Base-by-base conservation (phyloP, 2,113 vertebrate genomes). In the Todiramphus chloris region DNA sequence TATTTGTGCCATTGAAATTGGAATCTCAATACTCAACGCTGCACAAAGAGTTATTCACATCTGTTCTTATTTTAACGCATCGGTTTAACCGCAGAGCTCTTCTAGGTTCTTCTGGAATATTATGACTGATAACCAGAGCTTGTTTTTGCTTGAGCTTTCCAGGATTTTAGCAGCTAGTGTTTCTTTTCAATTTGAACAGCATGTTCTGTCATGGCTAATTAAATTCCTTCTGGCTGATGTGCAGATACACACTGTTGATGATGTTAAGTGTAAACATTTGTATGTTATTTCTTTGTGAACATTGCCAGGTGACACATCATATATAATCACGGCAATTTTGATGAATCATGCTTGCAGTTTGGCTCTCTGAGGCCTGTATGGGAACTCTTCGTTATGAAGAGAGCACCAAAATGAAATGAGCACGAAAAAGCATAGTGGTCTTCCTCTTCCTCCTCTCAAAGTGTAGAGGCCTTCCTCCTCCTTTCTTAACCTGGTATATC, bases 171-270 rank as follows among this genome's bases (percentile, higher is more conserved):
- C 87, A 96, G 87, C 94, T 89, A 81, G 81, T 83, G 88, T 96
- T 97, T 96, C 88, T 94, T 94, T 91, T 93, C 92, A 51, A 75
- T 82, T 51, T 37, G 92, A 96, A 90, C 90, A 93, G 90, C 95
- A 73, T 96, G 91, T 96, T 94, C 93, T 96, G 94, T 94, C 92
- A 92, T 96, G 96, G 93, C 90, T 96, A 92, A 96, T 95, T 97
- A 89, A 96, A 97, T 96, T 95, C 91, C 87, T 95, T 82, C 94
- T 95, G 92, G 76, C 95, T 97, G 95, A 95, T 94, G 95, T 95
- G 93, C 93, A 81, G 88, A 92, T 95, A 91, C 94, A 94, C 87
- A 85, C 96, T 96, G 96, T 95, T 92, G 96, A 89, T 89, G 85
- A 94, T 95, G 84, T 93, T 91, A 84, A 87, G 92, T 90, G 89